These are phyloP conservation scores for Margarornis squamiger DNA, from an alignment of 2,797 vertebrate species.

Conservation along the genomic window DNA sequence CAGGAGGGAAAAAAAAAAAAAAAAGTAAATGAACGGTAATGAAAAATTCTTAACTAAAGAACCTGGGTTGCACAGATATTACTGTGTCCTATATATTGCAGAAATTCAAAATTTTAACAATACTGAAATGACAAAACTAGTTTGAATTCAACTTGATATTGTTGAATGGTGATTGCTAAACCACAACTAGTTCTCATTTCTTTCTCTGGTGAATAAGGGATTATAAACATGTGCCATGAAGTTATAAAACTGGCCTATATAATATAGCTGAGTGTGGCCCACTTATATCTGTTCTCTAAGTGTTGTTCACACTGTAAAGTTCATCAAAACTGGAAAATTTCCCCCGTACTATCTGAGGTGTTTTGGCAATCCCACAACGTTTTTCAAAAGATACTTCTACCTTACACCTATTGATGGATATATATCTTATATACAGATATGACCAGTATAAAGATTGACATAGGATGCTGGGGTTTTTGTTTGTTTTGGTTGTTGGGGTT, in stretches of 20 bases:
- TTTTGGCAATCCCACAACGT: neutral
- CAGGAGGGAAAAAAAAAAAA: neutral
- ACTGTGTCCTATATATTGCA: neutral
- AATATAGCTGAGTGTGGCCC: neutral
- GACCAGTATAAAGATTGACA: neutral
- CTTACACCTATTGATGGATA: neutral
- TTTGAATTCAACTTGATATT: neutral
- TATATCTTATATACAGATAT: neutral
- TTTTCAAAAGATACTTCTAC: neutral
- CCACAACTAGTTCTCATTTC: neutral
- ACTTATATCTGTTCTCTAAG: neutral
- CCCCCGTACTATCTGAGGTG: neutral
- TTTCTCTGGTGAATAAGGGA: neutral
- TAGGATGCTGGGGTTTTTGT: neutral
- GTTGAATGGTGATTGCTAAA: neutral
- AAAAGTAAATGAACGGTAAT: neutral
- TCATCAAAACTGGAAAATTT: neutral
- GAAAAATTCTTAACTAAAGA: neutral
- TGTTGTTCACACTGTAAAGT: neutral
- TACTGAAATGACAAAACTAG: neutral
- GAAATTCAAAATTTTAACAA: neutral
- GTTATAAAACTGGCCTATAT: neutral
- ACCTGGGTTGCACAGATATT: neutral
- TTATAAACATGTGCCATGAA: neutral
- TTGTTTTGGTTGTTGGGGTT: too few species aligned